Conservation (phyloP, 2,888 invertebrate genomes). For the Cephonodes hylas region DNA sequence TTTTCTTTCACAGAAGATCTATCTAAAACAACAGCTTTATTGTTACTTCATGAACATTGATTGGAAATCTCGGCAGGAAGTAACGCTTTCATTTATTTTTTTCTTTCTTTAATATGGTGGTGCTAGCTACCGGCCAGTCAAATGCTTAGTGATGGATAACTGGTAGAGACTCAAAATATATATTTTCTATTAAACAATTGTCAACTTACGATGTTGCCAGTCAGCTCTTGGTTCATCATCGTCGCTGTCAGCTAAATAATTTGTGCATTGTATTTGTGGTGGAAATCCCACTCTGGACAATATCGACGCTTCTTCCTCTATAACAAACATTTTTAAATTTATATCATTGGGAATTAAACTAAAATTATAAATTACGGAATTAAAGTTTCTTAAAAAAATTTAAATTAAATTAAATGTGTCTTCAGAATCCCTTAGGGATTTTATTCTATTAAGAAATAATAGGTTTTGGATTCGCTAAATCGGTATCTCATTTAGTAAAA, state of each 20-base stretch:
- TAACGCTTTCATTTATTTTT: too few species aligned
- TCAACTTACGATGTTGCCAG: slow-evolving; percentile 88
- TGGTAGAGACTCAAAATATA: not conserved
- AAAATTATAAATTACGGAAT: not conserved
- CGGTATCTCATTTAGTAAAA: too few species aligned
- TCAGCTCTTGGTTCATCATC: slow-evolving; percentile 89
- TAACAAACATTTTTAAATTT: slow-evolving; percentile 33
- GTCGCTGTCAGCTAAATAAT: slow-evolving; percentile 87
- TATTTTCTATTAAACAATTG: not conserved
- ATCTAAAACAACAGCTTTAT: too few species aligned
- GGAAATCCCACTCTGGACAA: slow-evolving; percentile 85
- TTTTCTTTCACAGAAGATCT: too few species aligned
- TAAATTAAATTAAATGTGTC: not conserved
- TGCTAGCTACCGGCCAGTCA: too few species aligned
- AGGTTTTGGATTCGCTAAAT: too few species aligned
- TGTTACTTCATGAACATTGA: too few species aligned
- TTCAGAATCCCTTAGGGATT: not conserved
- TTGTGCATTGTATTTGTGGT: slow-evolving; percentile 86
- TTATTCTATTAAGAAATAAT: not conserved
- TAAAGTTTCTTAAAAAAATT: too few species aligned
- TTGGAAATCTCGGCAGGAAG: too few species aligned
- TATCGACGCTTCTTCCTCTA: slow-evolving; percentile 87
- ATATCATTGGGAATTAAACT: not conserved
- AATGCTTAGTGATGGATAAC: not conserved
- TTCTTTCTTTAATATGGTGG: too few species aligned